These are phyloP conservation scores for Ethmia dodecea DNA, from an alignment of 2,888 invertebrate species.

Conservation along the genomic window DNA sequence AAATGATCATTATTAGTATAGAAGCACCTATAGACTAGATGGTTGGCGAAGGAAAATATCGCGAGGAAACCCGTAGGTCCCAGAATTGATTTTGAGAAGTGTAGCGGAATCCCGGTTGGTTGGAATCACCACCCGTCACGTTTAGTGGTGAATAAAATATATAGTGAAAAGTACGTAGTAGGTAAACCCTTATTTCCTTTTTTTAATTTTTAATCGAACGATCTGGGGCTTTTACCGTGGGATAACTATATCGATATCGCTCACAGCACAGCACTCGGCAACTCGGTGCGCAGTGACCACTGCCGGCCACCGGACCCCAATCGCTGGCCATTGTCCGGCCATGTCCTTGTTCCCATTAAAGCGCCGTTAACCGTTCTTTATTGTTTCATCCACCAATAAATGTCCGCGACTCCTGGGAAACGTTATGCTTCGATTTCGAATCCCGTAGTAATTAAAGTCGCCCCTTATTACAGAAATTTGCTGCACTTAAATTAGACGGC, in stretches of 20 bases:
- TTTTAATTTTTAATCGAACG: too few relatives aligned
- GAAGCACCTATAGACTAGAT: too few relatives aligned
- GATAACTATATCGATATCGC: slow-evolving; percentile 35
- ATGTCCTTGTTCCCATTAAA: slow-evolving; percentile 75
- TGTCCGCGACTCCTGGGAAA: slow-evolving; percentile 69
- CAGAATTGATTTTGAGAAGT: too few relatives aligned
- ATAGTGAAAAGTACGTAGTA: too few relatives aligned
- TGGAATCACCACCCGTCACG: too few relatives aligned
- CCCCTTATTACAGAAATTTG: slow-evolving; percentile 59
- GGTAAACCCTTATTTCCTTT: too few relatives aligned
- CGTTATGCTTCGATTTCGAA: slow-evolving; percentile 50
- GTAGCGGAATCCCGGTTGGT: too few relatives aligned
- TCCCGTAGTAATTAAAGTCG: slow-evolving; percentile 53
- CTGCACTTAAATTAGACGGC: slow-evolving; percentile 41
- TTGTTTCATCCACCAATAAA: slow-evolving; percentile 74
- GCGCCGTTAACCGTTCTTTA: slow-evolving; percentile 75
- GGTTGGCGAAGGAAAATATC: too few relatives aligned
- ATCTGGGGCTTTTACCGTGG: too few relatives aligned
- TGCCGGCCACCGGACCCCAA: slow-evolving; percentile 50
- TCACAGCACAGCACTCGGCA: not conserved
- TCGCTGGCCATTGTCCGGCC: slow-evolving; percentile 63
- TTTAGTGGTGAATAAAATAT: too few relatives aligned
- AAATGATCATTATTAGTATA: too few relatives aligned
- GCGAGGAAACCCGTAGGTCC: too few relatives aligned
- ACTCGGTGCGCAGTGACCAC: slow-evolving; percentile 48